A percentile compares a stretch with the other conserved stretches of the same genome.
Evolutionary conservation across 2,113 vertebrate genomes (phyloP).

Genomic region (Scomber scombrus): DNA sequence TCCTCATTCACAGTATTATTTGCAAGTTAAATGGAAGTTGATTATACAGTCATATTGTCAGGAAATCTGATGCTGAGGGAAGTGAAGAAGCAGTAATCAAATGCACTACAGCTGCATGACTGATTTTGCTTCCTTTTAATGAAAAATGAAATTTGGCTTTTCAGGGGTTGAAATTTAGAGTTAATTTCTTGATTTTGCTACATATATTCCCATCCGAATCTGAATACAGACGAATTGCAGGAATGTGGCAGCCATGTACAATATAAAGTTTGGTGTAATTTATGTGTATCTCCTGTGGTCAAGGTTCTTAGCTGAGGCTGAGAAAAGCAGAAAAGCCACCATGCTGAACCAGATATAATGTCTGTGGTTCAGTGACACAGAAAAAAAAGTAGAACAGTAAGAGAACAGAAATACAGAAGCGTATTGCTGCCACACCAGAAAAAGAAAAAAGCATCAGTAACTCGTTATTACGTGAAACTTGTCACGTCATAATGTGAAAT

Average conservation of each 20-base stretch:
- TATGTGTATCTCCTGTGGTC: background rate
- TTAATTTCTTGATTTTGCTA: too few relatives aligned
- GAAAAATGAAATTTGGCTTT: background rate
- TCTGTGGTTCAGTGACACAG: background rate
- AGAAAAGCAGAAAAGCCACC: background rate
- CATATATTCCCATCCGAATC: too few relatives aligned
- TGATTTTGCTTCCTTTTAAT: too few relatives aligned
- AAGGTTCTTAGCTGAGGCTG: background rate
- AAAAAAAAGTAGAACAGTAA: background rate
- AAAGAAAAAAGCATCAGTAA: too few relatives aligned
- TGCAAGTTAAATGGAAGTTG: background rate
- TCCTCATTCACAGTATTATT: background rate
- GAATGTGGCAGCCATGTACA: too few relatives aligned
- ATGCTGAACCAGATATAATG: background rate
- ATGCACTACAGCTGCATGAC: background rate
- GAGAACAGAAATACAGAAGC: background rate
- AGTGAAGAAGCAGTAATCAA: background rate
- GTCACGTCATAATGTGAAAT: too few relatives aligned
- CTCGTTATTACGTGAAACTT: too few relatives aligned
- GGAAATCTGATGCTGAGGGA: constrained; percentile 17
- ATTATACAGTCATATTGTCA: background rate
- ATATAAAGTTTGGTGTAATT: background rate
- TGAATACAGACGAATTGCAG: too few relatives aligned
- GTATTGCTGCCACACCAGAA: too few relatives aligned
- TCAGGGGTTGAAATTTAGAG: background rate